A percentile compares a stretch with the other conserved stretches of the same genome.
Evolutionary conservation across 2,797 vertebrate genomes (phyloP).

Genomic region (Sciurus carolinensis): DNA sequence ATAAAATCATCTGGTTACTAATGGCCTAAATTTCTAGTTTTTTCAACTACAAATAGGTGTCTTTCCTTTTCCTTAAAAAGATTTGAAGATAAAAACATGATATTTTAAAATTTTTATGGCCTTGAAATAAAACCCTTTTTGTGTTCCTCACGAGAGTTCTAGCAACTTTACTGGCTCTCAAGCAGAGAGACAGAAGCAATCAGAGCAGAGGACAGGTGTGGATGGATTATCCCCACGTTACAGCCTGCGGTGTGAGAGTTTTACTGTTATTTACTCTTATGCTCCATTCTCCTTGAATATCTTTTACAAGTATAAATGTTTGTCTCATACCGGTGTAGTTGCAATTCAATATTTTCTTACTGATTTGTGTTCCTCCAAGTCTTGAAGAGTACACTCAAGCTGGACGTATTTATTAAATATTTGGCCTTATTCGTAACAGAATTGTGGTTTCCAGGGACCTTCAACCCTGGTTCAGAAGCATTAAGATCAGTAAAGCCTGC

Average conservation of each 20-base stretch:
- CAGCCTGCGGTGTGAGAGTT: no score
- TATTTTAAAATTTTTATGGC: no score
- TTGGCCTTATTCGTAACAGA: background rate
- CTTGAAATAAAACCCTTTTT: no score
- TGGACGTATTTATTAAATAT: background rate
- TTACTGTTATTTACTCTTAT: no score
- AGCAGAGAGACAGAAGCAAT: no score
- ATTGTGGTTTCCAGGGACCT: background rate
- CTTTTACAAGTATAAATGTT: background rate
- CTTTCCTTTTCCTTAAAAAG: background rate
- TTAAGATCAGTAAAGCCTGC: background rate
- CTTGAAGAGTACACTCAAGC: background rate
- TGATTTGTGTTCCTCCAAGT: background rate
- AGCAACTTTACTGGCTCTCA: no score
- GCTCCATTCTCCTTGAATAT: background rate
- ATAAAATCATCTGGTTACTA: background rate
- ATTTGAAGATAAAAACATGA: no score
- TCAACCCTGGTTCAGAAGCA: background rate
- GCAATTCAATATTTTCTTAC: background rate
- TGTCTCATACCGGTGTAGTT: background rate
- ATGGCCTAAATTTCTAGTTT: background rate
- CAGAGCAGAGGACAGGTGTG: no score
- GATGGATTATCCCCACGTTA: no score
- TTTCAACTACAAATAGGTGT: background rate
- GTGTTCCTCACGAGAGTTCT: no score